phyloP scores from a whole-genome alignment of 2,888 invertebrate species.

The Hylaea fasciaria region DNA sequence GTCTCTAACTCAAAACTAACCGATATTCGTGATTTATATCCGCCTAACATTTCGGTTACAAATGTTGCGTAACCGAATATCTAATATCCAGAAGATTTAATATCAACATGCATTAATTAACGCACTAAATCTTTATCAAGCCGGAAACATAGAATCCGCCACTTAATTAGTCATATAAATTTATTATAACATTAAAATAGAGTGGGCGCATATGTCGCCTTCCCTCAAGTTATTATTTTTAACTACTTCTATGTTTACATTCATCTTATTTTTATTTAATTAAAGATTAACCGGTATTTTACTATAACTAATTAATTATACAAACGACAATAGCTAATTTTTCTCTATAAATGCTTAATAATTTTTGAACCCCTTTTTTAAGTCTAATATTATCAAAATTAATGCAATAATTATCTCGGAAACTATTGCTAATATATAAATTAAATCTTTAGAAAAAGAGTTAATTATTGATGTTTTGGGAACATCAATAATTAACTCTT shows the following conservation, averaged over 20 bases:
- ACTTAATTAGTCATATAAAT: constrained; percentile 20
- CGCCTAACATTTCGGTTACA: constrained; percentile 33
- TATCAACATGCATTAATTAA: constrained; percentile 16
- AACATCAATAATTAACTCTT: too few species aligned
- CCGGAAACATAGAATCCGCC: constrained; percentile 22
- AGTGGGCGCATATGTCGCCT: constrained; percentile 12
- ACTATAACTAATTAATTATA: too few species aligned
- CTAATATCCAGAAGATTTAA: constrained; percentile 19
- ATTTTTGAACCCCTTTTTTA: too few species aligned
- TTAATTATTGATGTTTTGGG: too few species aligned
- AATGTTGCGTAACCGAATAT: constrained; percentile 24
- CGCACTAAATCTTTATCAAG: constrained; percentile 23
- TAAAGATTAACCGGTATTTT: too few species aligned
- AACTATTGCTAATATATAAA: too few species aligned
- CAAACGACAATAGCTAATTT: too few species aligned
- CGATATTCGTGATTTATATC: constrained; percentile 20
- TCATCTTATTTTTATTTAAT: not conserved
- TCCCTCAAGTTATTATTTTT: constrained; percentile 7
- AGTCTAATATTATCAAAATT: too few species aligned
- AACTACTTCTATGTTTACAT: not conserved
- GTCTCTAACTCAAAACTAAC: constrained; percentile 2
- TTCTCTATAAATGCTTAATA: too few species aligned
- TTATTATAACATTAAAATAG: constrained; percentile 10
- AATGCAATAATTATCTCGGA: too few species aligned
- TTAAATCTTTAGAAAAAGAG: too few species aligned